Evolutionary conservation across 1,140 invertebrate genomes (phyloP), one percentile per base, ranked within the genome.

Genomic region (Anoplolepis gracilipes): DNA sequence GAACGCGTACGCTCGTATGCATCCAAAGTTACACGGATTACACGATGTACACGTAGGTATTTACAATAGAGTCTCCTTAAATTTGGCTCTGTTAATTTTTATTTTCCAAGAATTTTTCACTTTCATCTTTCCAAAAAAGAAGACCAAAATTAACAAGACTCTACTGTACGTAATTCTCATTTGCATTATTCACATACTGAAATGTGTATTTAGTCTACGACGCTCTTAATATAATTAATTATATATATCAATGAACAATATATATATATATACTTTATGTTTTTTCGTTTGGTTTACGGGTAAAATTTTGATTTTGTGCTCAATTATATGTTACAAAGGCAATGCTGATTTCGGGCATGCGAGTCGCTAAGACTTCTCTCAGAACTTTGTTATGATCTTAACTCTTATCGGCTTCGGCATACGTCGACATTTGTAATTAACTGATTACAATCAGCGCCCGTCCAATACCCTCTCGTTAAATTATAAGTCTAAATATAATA

Each of bases 281-380:
- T 53, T 73, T 88, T 49, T 85, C 75, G 64, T 89, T 92, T 91
- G 76, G 91, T 90, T 92, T 92, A 92, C 72, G 89, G 82, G 85
- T 90, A 92, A 91, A 92, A 91, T 95, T 82, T 95, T 95, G 94
- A 95, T 95, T 93, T 94, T 94, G 92, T 91, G 94, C 94, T 95
- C 94, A 93, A 93, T 93, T 94, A 93, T 94, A 93, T 79, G 86
- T 93, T 90, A 92, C 90, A 87, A 94, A 94, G 94, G 94, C 94
- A 95, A 95, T 93, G 79, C 62, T 88, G 55, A 85, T 88, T 88
- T 79, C 30, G 72, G 81, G 86, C 46, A 49, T 69, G 59, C 46
- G 39, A 70, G 53, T 49, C 39, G 55, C 81, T 22, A 61, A 57
- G 36, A 53, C n/a, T 72, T 55, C 49, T 62, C 33, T n/a, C 33